These are phyloP conservation scores for Salvator merianae DNA, from an alignment of 2,113 vertebrate genomes.

Conservation along the genomic window DNA sequence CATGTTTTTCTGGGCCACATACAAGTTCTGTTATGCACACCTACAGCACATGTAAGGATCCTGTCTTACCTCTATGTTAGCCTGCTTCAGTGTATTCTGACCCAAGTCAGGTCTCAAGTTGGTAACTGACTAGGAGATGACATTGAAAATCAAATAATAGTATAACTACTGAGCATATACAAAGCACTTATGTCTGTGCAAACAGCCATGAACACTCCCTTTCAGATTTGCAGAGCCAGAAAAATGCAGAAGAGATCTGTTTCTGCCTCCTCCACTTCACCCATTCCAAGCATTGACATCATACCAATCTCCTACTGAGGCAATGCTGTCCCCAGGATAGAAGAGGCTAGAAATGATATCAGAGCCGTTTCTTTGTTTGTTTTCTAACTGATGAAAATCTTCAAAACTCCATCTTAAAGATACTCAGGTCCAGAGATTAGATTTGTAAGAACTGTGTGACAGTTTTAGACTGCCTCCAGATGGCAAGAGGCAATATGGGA, in stretches of 20 bases:
- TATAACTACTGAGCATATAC: slow-evolving; percentile 53
- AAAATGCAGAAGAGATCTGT: slow-evolving; percentile 76
- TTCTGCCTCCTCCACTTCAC: slow-evolving; percentile 78
- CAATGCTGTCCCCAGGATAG: background rate
- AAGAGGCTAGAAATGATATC: background rate
- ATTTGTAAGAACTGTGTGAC: too few species aligned
- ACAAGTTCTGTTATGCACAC: too few species aligned
- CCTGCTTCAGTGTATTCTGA: background rate
- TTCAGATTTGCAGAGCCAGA: slow-evolving; percentile 66
- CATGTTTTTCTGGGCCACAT: too few species aligned
- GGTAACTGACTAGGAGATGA: background rate
- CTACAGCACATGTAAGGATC: too few species aligned
- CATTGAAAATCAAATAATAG: background rate
- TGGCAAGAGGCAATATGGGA: too few species aligned
- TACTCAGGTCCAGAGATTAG: too few species aligned
- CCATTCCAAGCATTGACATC: slow-evolving; percentile 80
- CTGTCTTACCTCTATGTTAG: background rate
- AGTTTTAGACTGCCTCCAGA: background rate
- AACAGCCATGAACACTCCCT: slow-evolving; percentile 61
- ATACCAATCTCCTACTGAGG: slow-evolving; percentile 80
- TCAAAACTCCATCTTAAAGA: background rate
- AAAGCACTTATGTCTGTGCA: slow-evolving; percentile 62
- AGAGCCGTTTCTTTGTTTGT: background rate
- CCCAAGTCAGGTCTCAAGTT: background rate
- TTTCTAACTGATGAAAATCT: background rate